Percentiles rank a stretch among this genome's conserved stretches.
These are phyloP conservation scores for Dryocosmus kuriphilus DNA, from an alignment of 2,888 invertebrate genomes.

Conservation along the genomic window DNA sequence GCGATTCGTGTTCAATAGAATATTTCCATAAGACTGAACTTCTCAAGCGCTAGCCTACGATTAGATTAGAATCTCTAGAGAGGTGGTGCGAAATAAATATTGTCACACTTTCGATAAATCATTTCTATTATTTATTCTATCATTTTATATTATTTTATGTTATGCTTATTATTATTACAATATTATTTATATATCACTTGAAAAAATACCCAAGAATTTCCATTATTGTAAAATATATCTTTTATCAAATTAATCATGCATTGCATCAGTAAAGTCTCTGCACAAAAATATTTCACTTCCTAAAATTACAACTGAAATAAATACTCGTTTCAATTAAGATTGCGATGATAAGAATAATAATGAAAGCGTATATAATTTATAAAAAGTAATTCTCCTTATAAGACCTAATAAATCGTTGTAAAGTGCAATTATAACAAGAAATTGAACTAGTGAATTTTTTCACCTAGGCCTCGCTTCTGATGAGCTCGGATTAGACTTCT, in stretches of 20 bases:
- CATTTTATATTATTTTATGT: background rate
- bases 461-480: conserved; percentile 1
- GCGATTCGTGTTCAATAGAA: conserved; percentile 15
- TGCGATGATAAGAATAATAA: conserved; percentile 6
- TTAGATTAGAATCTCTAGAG: conserved; percentile 6
- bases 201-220: no score
- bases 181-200: no score
- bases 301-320: no score
- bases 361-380: background rate
- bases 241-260: background rate
- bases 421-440: conserved; percentile 9
- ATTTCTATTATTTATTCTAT: background rate
- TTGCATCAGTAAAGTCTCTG: no score
- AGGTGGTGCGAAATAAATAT: conserved; percentile 1
- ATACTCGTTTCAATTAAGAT: background rate
- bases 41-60: conserved; percentile 13
- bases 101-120: background rate
- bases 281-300: no score
- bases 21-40: conserved; percentile 28
- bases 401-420: conserved; percentile 19
- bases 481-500: background rate
- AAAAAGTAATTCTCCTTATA: conserved; percentile 20
- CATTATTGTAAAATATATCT: background rate
- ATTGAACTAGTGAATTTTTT: conserved; percentile 14
- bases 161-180: background rate